These are phyloP conservation scores for Pilophorus perplexus DNA, from an alignment of 2,888 invertebrate species.

Conservation along the genomic window DNA sequence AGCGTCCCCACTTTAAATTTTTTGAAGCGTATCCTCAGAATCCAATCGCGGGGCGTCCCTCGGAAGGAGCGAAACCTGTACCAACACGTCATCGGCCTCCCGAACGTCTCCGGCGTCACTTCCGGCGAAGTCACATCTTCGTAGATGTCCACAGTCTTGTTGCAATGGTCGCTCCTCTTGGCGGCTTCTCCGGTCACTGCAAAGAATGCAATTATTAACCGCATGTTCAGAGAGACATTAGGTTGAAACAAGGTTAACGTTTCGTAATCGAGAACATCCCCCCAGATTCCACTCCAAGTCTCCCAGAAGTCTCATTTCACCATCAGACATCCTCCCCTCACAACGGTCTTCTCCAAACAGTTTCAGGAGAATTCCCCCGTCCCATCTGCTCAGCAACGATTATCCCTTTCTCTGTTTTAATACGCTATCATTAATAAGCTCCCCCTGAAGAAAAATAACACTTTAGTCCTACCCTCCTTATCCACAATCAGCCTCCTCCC, in stretches of 20 bases:
- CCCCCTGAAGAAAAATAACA: slow-evolving; percentile 14
- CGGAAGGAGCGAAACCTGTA: slow-evolving; percentile 86
- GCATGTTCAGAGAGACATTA: no score
- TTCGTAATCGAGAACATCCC: no score
- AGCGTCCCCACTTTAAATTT: slow-evolving; percentile 88
- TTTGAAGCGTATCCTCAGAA: slow-evolving; percentile 82
- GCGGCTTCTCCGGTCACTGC: slow-evolving; percentile 32
- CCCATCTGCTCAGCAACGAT: slow-evolving; percentile 14
- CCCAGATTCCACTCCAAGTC: not conserved
- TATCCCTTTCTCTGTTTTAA: slow-evolving; percentile 17
- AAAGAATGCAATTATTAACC: not conserved
- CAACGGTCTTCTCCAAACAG: slow-evolving; percentile 9
- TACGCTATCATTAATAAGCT: slow-evolving; percentile 10
- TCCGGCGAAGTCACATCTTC: slow-evolving; percentile 88
- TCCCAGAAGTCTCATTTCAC: not conserved
- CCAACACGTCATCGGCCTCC: slow-evolving; percentile 83
- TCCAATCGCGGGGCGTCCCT: slow-evolving; percentile 86
- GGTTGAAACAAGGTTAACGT: no score
- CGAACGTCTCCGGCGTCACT: slow-evolving; percentile 76
- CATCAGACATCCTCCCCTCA: not conserved
- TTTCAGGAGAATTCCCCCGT: not conserved
- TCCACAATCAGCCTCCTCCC: no score
- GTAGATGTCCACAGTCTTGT: slow-evolving; percentile 90
- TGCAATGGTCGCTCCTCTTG: slow-evolving; percentile 73
- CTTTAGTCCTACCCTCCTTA: not conserved